A percentile compares a stretch with the other conserved stretches of the same genome.
phyloP scores from a whole-genome alignment of 2,888 invertebrate species.

The Argyresthia albistria region DNA sequence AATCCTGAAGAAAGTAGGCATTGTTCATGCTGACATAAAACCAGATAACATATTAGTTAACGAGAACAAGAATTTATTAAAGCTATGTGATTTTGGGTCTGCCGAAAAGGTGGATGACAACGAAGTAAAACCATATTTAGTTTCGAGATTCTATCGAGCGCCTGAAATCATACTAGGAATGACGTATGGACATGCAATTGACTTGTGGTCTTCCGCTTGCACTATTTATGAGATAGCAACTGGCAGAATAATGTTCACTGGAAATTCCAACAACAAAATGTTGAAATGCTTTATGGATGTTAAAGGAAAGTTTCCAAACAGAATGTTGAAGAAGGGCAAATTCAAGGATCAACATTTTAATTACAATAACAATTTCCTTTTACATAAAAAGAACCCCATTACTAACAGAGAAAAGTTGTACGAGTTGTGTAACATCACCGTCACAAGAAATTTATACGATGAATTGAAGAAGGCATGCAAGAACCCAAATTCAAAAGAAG shows the following conservation, averaged over 20 bases:
- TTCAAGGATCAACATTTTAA: constrained; percentile 99
- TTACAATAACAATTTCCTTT: constrained; percentile 93
- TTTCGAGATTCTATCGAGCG: constrained; percentile 97
- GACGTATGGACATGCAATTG: constrained; percentile 94
- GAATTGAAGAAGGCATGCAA: constrained; percentile 89
- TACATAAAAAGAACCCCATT: constrained; percentile 97
- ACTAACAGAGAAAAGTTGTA: constrained; percentile 97
- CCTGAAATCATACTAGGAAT: constrained; percentile 99
- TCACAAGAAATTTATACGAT: constrained; percentile 86
- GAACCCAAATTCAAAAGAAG: constrained; percentile 85
- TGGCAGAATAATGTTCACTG: constrained; percentile 97
- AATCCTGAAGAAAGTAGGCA: constrained; percentile 92
- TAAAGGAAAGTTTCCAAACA: constrained; percentile 97
- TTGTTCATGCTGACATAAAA: constrained; percentile 98
- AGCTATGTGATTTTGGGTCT: constrained; percentile 99
- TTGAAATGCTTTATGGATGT: constrained; percentile 98
- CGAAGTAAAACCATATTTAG: constrained; percentile 98
- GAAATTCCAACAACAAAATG: constrained; percentile 99
- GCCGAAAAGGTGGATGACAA: constrained; percentile 93
- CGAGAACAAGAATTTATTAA: constrained; percentile 95
- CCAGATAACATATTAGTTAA: constrained; percentile 99
- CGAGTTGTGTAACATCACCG: constrained; percentile 87
- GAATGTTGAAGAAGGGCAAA: constrained; percentile 91
- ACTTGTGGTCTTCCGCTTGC: constrained; percentile 99
- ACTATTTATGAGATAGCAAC: constrained; percentile 98